Base-by-base conservation (phyloP, 2,797 vertebrate genomes). In the Myotis planiceps region DNA sequence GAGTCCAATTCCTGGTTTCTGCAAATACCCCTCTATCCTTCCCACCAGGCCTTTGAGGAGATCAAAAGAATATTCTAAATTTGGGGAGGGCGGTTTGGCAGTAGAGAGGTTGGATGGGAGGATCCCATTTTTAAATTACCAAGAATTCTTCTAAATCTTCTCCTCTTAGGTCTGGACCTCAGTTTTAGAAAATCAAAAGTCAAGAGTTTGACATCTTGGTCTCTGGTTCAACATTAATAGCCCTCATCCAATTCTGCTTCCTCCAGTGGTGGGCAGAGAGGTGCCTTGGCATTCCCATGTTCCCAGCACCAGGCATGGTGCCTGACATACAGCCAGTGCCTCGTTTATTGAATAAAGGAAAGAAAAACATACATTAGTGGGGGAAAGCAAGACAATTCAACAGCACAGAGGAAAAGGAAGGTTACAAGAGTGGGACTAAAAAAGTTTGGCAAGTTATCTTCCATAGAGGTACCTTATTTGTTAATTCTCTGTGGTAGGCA, bases 51-150 rank as follows among this genome's bases (percentile, higher is more conserved):
- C 81, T 76, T 45, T 86, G 29, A 96, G 29, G 18, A 84, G 60
- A 82, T 81, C 42, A n/a, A 51, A 27, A 63, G 90, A 78, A 27
- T 8, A 23, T 68, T 85, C 90, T 88, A 91, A 83, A 89, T 82
- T 95, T 60, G 37, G 53, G 12, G 10, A 3, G 58, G 10, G 4
- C 2, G 4, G 9, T 9, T 82, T 60, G 39, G 68, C 42, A 68
- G 16, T 45, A 85, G 18, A 87, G 66, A 90, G 55, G 66, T 15
- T 60, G 23, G 16, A 34, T 85, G 9, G 60, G 47, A 93, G 42
- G 25, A 78, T 81, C 27, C 37, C n/a, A 83, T 51, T 87, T 90
- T 94, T 76, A 75, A 94, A 47, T 80, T 39, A 83, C 32, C 25
- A 66, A 83, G 18, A 66, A 80, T 53, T 94, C 66, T 66, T 65